A percentile compares a stretch with the other conserved stretches of the same genome.
Conservation (phyloP, 37 sponge, comb jelly and placozoan species). For the Hexactinellida sp. region DNA sequence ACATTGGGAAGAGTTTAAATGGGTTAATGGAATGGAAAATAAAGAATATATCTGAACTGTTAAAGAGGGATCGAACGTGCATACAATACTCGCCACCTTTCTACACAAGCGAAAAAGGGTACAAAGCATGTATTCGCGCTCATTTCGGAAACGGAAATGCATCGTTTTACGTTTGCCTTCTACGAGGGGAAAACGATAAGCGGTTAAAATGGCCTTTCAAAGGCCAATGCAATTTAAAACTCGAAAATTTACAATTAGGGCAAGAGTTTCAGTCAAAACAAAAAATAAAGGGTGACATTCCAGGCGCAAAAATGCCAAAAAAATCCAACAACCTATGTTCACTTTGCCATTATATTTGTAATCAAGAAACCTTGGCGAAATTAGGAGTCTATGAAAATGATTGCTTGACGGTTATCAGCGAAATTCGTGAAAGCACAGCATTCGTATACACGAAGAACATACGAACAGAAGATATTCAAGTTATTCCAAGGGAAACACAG, state of each 20-base stretch:
- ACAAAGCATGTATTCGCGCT: background rate
- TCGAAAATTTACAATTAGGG: background rate
- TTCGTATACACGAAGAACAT: background rate
- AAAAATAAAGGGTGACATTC: background rate
- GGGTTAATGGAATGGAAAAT: background rate
- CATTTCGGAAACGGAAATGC: slow-evolving; percentile 11
- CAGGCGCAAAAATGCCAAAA: slow-evolving; percentile 10
- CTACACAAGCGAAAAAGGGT: background rate
- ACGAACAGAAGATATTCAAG: background rate
- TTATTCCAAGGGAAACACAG: background rate
- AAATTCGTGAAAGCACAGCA: background rate
- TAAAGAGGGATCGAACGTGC: background rate
- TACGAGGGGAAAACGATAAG: background rate
- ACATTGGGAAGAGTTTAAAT: background rate
- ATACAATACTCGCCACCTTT: background rate
- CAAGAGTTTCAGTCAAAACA: background rate
- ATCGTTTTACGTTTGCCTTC: background rate
- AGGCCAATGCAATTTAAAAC: background rate
- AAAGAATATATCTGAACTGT: background rate
- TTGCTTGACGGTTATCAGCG: background rate
- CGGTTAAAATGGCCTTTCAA: slow-evolving; percentile 2
- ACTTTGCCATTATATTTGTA: background rate
- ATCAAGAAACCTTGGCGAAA: background rate
- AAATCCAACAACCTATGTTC: slow-evolving; percentile 6
- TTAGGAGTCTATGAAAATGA: background rate